Conservation (phyloP, 2,797 vertebrate species). For the Anguilla marmorata region DNA sequence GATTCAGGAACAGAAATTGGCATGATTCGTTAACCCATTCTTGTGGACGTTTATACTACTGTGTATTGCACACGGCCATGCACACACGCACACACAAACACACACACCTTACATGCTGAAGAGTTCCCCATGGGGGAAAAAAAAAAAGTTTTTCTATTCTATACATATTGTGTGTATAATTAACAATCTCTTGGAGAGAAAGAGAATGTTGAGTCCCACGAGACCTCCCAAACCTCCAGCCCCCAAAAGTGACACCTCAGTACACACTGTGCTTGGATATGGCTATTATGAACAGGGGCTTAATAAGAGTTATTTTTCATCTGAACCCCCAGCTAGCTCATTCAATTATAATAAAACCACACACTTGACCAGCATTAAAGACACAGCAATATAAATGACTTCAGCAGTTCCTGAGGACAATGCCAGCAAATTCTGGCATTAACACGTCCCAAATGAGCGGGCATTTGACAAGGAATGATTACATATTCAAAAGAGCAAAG, state of each 20-base stretch:
- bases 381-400: background rate
- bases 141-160: background rate
- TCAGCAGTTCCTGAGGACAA: background rate
- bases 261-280: background rate
- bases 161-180: background rate
- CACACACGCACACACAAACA: too few species aligned
- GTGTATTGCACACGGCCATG: too few species aligned
- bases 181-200: background rate
- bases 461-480: background rate
- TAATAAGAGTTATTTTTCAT: background rate
- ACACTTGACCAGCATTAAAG: background rate
- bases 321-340: background rate
- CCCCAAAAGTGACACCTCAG: background rate
- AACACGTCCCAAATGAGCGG: background rate
- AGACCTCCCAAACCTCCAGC: background rate
- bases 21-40: background rate
- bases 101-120: background rate
- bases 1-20: background rate
- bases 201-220: background rate
- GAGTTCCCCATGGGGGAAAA: background rate
- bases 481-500: background rate
- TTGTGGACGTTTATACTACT: background rate
- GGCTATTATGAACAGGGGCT: background rate
- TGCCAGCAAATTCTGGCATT: background rate
- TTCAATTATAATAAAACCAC: slow-evolving; percentile 9